Evolutionary conservation across 2,113 vertebrate species (phyloP).

Genomic region (Podarcis cretensis): DNA sequence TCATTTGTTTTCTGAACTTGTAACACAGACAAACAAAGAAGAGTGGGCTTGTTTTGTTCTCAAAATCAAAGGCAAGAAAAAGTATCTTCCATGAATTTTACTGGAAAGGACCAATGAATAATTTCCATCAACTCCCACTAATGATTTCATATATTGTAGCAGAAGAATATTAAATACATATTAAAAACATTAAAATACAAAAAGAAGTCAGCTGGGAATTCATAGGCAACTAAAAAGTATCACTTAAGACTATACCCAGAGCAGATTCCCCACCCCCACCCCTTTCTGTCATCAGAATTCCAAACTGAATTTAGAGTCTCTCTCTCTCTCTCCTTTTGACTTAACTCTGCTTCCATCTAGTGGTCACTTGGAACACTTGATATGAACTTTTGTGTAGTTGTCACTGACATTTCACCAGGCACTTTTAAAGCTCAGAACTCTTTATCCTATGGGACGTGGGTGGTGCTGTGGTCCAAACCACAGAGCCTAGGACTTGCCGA

Average conservation of each 20-base stretch:
- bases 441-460: not conserved
- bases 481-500: too few relatives aligned
- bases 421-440: too few relatives aligned
- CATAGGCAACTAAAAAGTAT: not conserved
- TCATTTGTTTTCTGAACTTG: not conserved
- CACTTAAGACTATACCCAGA: not conserved
- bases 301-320: not conserved
- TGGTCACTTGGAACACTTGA: conserved; percentile 2
- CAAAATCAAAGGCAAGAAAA: too few relatives aligned
- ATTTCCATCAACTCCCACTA: not conserved
- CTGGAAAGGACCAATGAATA: too few relatives aligned
- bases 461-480: too few relatives aligned
- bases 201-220: not conserved
- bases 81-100: not conserved
- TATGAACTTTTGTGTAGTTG: not conserved
- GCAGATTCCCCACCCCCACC: not conserved
- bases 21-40: not conserved
- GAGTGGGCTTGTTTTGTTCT: not conserved
- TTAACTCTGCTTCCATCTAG: conserved; percentile 58
- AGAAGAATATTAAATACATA: not conserved
- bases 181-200: not conserved
- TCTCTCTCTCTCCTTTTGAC: not conserved
- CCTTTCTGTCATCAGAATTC: not conserved
- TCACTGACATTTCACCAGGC: too few relatives aligned
- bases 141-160: not conserved